phyloP scores from a whole-genome alignment of 2,113 vertebrate genomes.

The Fulmarus glacialis region DNA sequence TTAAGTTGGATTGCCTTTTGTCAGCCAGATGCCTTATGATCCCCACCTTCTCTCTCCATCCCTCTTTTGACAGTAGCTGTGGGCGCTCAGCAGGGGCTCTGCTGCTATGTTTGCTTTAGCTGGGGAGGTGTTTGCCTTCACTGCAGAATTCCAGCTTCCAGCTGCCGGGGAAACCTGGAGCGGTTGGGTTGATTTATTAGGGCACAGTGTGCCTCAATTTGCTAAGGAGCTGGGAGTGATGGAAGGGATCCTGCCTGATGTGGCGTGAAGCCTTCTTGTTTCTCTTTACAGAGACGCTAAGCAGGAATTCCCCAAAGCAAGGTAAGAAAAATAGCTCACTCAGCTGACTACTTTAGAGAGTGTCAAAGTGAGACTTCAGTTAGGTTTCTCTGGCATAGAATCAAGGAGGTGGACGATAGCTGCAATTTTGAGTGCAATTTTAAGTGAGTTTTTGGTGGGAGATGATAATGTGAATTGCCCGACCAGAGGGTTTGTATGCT shows the following conservation, averaged over 20 bases:
- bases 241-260: slow-evolving; percentile 4
- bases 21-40: neutral
- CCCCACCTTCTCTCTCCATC: neutral
- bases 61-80: slow-evolving; percentile 42
- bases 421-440: neutral
- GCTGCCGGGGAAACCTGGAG: slow-evolving; percentile 44
- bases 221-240: slow-evolving; percentile 4
- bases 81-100: neutral
- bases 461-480: neutral
- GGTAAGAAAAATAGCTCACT: neutral
- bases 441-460: neutral
- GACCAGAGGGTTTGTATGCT: neutral
- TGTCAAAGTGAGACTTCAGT: neutral
- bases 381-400: neutral
- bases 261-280: neutral
- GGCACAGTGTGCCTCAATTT: neutral
- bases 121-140: slow-evolving; percentile 46
- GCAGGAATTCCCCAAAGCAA: slow-evolving; percentile 31
- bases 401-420: neutral
- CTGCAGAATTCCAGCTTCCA: slow-evolving; percentile 39
- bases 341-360: neutral
- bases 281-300: neutral
- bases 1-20: neutral
- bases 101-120: slow-evolving; percentile 33
- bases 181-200: slow-evolving; percentile 7